A percentile compares a stretch with the other conserved stretches of the same genome.
These are phyloP conservation scores for Entomobrya multifasciata DNA, from an alignment of 2,888 invertebrate species.

Conservation along the genomic window DNA sequence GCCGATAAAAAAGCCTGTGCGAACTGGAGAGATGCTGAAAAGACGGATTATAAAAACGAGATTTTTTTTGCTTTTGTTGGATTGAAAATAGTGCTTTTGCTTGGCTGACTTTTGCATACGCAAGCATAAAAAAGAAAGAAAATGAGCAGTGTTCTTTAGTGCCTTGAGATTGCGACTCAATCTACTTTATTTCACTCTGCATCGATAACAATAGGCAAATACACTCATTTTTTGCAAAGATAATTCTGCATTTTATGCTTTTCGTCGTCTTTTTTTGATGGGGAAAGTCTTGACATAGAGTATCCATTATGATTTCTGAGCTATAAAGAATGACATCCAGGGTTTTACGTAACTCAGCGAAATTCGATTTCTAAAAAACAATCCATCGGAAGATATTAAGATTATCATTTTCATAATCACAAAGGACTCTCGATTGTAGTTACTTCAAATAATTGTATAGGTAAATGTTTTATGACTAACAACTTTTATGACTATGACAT, in stretches of 20 bases:
- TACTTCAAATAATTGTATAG: no score
- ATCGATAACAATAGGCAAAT: neutral
- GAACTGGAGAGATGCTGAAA: slow-evolving; percentile 32
- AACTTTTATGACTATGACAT: no score
- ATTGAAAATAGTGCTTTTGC: neutral
- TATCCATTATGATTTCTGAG: no score
- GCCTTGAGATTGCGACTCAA: neutral
- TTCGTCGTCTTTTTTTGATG: neutral
- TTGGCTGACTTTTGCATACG: neutral
- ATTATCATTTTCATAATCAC: no score
- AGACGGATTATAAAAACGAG: slow-evolving; percentile 21
- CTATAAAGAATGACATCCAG: no score
- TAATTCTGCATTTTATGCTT: slow-evolving; percentile 2
- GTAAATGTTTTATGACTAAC: no score
- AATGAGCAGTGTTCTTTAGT: no score
- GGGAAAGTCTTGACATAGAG: no score
- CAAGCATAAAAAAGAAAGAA: neutral
- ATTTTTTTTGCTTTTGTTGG: neutral
- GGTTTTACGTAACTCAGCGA: no score
- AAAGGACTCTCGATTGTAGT: no score
- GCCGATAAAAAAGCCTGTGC: neutral
- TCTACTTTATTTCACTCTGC: neutral
- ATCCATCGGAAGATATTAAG: no score
- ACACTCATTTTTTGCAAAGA: neutral
- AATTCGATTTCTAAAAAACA: no score